These are phyloP conservation scores for Mizuhopecten yessoensis DNA, from an alignment of 1,140 invertebrate species.

Conservation along the genomic window DNA sequence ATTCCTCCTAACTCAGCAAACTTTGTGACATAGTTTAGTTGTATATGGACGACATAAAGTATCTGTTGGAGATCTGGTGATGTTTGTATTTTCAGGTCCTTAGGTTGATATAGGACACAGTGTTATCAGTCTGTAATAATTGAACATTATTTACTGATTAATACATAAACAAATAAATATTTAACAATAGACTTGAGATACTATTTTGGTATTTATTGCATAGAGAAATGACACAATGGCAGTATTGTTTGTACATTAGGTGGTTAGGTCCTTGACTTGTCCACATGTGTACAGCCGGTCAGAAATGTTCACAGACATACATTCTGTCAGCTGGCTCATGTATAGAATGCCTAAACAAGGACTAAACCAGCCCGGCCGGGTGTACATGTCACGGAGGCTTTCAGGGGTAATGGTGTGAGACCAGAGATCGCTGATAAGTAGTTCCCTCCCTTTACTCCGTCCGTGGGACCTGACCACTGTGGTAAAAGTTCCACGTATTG, in stretches of 20 bases:
- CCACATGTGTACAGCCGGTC: background rate
- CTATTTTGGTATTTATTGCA: background rate
- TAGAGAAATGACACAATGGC: background rate
- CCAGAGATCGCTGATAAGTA: background rate
- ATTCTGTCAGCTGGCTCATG: conserved; percentile 25
- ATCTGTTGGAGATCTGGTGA: background rate
- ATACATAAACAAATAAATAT: background rate
- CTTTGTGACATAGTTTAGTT: background rate
- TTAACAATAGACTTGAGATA: background rate
- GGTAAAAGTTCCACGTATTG: conserved; percentile 4
- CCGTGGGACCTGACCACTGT: background rate
- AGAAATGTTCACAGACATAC: background rate
- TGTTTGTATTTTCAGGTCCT: background rate
- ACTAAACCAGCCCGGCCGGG: background rate
- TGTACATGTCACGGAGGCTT: conserved; percentile 12
- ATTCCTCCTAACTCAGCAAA: background rate
- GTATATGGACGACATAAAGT: background rate
- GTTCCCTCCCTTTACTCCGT: background rate
- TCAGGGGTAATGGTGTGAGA: conserved; percentile 21
- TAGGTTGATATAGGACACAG: background rate
- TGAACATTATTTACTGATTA: background rate
- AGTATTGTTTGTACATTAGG: background rate
- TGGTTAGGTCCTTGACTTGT: background rate
- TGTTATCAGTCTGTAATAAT: background rate
- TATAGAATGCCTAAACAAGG: conserved; percentile 10